Percentiles rank a stretch among this genome's conserved stretches.
Conservation (phyloP, 2,113 vertebrate species). For the Psammodynastes pulverulentus region DNA sequence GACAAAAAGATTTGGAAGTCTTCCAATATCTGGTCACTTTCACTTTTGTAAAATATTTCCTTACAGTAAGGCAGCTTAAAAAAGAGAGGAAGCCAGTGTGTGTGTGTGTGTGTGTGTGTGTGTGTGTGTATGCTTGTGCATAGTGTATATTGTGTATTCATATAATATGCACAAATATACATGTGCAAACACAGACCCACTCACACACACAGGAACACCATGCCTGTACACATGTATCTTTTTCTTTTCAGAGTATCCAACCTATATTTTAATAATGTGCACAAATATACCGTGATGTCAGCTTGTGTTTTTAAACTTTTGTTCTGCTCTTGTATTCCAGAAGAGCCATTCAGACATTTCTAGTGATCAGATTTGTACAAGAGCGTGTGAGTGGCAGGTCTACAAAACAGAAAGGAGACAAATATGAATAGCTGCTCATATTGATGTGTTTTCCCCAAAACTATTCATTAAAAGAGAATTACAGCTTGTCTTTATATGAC, state of each 20-base stretch:
- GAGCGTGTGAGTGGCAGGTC: not conserved
- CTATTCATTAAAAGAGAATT: not conserved
- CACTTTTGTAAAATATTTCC: not conserved
- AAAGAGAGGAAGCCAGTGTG: not conserved
- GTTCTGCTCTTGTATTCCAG: not conserved
- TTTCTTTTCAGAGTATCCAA: not conserved
- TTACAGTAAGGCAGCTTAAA: not conserved
- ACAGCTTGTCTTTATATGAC: accelerated
- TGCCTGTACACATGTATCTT: not conserved
- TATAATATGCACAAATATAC: not conserved
- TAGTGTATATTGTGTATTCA: not conserved
- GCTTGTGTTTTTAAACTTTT: not conserved
- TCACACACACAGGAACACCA: not conserved
- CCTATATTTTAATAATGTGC: not conserved
- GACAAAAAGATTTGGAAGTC: not conserved
- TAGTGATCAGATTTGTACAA: not conserved
- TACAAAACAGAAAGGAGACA: conserved; percentile 19
- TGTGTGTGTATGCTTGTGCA: not conserved
- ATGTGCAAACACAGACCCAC: not conserved
- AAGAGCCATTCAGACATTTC: not conserved
- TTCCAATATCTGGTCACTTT: not conserved
- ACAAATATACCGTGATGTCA: not conserved
- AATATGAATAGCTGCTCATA: conserved; percentile 14
- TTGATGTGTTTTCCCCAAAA: not conserved
- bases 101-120: not conserved